Percentiles rank a stretch among this genome's conserved stretches.
Conservation (phyloP, 2,797 vertebrate genomes). For the Leptatherina wallacei region DNA sequence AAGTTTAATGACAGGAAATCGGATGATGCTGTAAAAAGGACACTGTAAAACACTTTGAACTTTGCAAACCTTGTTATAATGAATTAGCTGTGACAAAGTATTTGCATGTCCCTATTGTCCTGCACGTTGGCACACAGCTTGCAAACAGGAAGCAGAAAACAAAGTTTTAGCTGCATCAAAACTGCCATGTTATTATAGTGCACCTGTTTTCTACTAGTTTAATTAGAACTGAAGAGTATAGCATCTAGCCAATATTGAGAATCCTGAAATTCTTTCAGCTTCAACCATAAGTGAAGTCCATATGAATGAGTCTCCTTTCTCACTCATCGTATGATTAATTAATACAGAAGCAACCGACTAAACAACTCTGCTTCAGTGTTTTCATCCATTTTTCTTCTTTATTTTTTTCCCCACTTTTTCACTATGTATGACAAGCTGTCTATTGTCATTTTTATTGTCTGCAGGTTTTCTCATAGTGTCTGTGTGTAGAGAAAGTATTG, state of each 20-base stretch:
- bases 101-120: conserved; percentile 56
- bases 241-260: conserved; percentile 29
- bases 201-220: conserved; percentile 40
- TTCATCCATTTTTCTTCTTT: conserved; percentile 11
- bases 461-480: conserved; percentile 18
- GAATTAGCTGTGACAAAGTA: conserved; percentile 17
- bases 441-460: conserved; percentile 4
- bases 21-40: not conserved
- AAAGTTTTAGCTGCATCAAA: conserved; percentile 18
- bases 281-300: conserved; percentile 42
- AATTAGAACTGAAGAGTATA: conserved; percentile 17
- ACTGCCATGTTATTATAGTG: conserved; percentile 21
- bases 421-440: conserved; percentile 24
- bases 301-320: conserved; percentile 61
- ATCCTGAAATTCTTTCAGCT: conserved; percentile 24
- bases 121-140: conserved; percentile 51
- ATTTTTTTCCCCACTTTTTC: conserved; percentile 3
- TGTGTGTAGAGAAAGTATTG: conserved; percentile 8
- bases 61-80: conserved; percentile 19
- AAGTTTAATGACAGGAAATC: not conserved
- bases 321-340: conserved; percentile 36
- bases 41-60: conserved; percentile 13
- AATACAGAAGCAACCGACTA: conserved; percentile 22
- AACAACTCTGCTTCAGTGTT: conserved; percentile 35
- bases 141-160: conserved; percentile 18